These are phyloP conservation scores for Fukomys damarensis DNA, from an alignment of 2,113 vertebrate species.

Conservation along the genomic window DNA sequence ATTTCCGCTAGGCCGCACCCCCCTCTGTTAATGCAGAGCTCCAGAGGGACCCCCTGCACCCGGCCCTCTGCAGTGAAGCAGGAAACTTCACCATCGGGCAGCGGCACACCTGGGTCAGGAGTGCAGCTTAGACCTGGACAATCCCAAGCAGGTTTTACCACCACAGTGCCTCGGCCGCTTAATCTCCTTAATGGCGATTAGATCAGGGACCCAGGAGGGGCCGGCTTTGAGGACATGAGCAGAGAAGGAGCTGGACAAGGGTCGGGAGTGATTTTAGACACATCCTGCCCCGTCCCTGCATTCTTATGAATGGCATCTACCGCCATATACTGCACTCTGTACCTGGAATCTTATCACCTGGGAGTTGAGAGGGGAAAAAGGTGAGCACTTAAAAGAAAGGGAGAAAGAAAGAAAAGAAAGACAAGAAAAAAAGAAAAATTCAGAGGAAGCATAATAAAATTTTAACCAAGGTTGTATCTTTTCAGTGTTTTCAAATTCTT, in stretches of 20 bases:
- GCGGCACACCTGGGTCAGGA: not conserved
- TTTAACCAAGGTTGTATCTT: not conserved
- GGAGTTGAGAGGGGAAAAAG: not conserved
- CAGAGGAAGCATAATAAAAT: not conserved
- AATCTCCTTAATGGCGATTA: constrained; percentile 66
- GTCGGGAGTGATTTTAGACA: not conserved
- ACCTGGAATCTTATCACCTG: not conserved
- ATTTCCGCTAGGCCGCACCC: not conserved
- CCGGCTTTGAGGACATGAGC: not conserved
- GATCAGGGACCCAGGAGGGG: not conserved
- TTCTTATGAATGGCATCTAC: not conserved
- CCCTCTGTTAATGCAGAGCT: not conserved
- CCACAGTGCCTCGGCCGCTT: constrained; percentile 24
- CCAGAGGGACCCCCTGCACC: not conserved
- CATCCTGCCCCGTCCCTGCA: not conserved
- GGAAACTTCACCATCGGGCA: not conserved
- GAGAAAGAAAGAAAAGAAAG: too few species aligned
- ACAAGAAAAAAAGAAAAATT: not conserved
- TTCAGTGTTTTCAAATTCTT: not conserved
- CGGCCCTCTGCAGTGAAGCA: not conserved
- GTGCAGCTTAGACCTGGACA: not conserved
- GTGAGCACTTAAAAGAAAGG: not conserved
- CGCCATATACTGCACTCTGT: not conserved
- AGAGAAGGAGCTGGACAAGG: not conserved
- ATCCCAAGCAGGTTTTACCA: constrained; percentile 56